Base-by-base conservation (phyloP, 1,140 invertebrate species). In the Drosophila miranda region DNA sequence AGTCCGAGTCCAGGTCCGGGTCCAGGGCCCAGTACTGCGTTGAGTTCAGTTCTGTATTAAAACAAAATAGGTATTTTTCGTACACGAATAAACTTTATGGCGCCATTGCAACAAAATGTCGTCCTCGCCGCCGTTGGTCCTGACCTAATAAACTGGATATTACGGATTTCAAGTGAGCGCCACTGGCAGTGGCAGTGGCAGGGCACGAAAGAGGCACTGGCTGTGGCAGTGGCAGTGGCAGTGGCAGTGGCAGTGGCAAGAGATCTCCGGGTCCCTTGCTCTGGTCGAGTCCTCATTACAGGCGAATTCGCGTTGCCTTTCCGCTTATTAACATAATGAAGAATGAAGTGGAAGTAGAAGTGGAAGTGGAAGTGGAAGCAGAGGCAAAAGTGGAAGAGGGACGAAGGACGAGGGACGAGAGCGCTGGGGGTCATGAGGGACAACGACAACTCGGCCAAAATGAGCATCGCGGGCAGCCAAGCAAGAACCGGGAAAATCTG, bases 251-350 rank as follows among this genome's bases (percentile, higher is more conserved):
- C 38, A 13, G 19, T 7, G 52, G 43, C 30, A 30, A 30, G 30
- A 30, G 34, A 13, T 38, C 34, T 13, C 0, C 0, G 34, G 34
- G 34, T 38, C 11, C 3, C 34, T 38, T 30, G 30, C 30, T 30
- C 8, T 30, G 30, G 30, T 9, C 8, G 8, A 44, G 49, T 44
- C 57, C 60, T 75, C 73, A 75, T 66, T 77, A 66, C 59, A 34
- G 50, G 59, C 43, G 55, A 66, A 44, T 52, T 44, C 38, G 69
- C 69, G 49, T 46, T 72, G 58, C 58, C 67, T 52, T 45, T 45
- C 44, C 56, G 76, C 80, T 84, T 86, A 84, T 84, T 84, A 84
- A 80, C 81, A 84, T 84, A 84, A 84, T 86, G 80, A 80, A 75
- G 81, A 86, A 74, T 76, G 63, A 76, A 74, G 63, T 21, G 16